Base-by-base conservation (phyloP, 1,140 invertebrate species). In the Brachionus rotundiformis region DNA sequence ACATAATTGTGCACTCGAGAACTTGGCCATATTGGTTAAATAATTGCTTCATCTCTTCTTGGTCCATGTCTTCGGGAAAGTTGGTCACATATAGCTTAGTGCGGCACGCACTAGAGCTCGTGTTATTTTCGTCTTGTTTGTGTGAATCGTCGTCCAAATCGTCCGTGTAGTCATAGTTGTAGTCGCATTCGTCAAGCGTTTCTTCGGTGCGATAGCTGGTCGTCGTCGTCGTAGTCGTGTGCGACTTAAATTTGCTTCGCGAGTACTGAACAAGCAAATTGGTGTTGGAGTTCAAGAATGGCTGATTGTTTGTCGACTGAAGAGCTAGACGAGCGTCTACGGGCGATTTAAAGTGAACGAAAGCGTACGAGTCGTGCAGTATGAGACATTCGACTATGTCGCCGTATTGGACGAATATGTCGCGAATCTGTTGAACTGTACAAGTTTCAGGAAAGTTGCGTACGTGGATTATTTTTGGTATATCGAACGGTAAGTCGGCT, bases 41-140 rank as follows among this genome's bases (percentile, higher is more conserved):
- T n/a, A 79, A 27, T 79, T 63, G 76, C n/a, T 63, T 54, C 76
- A 79, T 79, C 33, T 79, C 76, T n/a, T 79, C 76, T 13, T 79
- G 76, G 36, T 79, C 76, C 76, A 79, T 79, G 25, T 79, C 76
- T 11, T 79, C 76, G 8, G 76, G 76, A 79, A 79, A 79, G 16
- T 79, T 79, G 19, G 76, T 79, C 27, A 79, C 76, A 25, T 79
- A 79, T 8, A 79, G 33, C 31, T 79, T 79, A 11, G 76, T 79
- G 2, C 76, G 76, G 16, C 47, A 54, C 13, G 7, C 36, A 10
- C 36, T 39, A 11, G 1, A 10, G 36, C 44, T 47, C 23, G 7
- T 31, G 16, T 6, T 19, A 33, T 33, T 54, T 31, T 77, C 44
- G 16, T 59, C 41, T 8, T 77, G 36, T 36, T 23, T 47, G 29